Conservation (phyloP, 30 jellyfish, hydroid and myxozoan species). For the Rhopilema esculentum region DNA sequence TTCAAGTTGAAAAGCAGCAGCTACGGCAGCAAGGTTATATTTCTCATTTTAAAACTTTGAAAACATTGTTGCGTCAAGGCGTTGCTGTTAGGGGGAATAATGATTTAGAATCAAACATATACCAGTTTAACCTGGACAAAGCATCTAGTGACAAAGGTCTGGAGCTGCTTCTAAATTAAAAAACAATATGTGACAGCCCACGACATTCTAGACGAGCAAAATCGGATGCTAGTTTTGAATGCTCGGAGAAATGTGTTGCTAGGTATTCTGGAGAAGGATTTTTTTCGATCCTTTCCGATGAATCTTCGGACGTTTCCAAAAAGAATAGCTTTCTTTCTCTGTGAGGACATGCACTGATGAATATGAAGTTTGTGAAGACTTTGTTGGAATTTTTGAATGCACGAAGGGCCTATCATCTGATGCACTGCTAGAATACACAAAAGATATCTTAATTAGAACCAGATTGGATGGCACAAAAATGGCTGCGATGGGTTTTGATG, state of each 20-base stretch:
- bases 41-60: conserved; percentile 42
- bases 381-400: conserved; percentile 53
- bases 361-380: conserved; percentile 57
- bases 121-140: conserved; percentile 61
- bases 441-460: conserved; percentile 47
- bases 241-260: conserved; percentile 42
- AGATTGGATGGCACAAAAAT: conserved; percentile 46
- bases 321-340: conserved; percentile 62
- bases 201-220: conserved; percentile 60
- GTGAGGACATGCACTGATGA: conserved; percentile 54
- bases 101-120: conserved; percentile 48
- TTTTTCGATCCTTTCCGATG: conserved; percentile 56
- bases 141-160: conserved; percentile 32
- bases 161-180: conserved; percentile 24
- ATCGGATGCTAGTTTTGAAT: conserved; percentile 34
- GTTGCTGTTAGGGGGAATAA: conserved; percentile 46
- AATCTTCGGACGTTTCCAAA: conserved; percentile 57
- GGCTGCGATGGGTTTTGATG: conserved; percentile 69
- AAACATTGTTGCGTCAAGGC: conserved; percentile 50
- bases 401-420: conserved; percentile 64
- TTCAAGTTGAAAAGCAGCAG: conserved; percentile 39
- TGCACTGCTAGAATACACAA: conserved; percentile 54
- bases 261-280: conserved; percentile 32
- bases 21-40: conserved; percentile 38
- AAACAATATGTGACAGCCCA: conserved; percentile 49